Conservation (phyloP, 53 echinoderm and acorn worm species). For the Actinopyga echinites region DNA sequence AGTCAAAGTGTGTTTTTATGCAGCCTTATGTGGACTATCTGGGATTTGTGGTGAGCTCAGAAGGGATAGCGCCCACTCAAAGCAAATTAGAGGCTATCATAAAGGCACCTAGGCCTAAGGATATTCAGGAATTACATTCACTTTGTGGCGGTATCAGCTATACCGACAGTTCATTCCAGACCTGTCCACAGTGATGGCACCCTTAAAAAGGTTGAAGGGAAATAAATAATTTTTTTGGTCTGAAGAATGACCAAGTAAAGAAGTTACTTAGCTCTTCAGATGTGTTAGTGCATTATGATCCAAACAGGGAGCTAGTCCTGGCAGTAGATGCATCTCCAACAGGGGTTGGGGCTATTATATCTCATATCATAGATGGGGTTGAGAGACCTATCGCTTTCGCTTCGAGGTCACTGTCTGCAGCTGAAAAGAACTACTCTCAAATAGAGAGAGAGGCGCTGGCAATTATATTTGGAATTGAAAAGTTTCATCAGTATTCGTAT, state of each 20-base stretch:
- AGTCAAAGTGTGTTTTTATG: conserved; percentile 37
- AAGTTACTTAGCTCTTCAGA: neutral
- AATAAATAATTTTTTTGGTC: neutral
- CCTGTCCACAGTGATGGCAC: conserved; percentile 16
- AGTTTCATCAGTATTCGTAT: neutral
- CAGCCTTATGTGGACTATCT: conserved; percentile 27
- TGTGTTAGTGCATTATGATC: conserved; percentile 37
- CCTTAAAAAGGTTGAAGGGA: conserved; percentile 22
- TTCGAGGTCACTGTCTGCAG: neutral
- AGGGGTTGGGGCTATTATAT: neutral
- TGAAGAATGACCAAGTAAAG: neutral
- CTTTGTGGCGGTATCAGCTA: conserved; percentile 31
- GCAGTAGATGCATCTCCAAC: conserved; percentile 33
- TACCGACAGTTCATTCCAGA: conserved; percentile 25
- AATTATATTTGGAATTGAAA: neutral
- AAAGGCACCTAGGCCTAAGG: conserved; percentile 36
- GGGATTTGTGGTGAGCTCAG: conserved; percentile 17
- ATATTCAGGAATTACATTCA: conserved; percentile 29
- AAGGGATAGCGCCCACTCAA: conserved; percentile 19
- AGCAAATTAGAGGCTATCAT: conserved; percentile 9
- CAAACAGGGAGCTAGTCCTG: neutral
- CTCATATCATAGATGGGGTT: neutral
- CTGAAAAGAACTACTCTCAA: conserved; percentile 23
- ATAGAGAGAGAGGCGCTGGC: conserved; percentile 29
- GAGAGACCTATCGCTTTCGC: conserved; percentile 23